Base-by-base conservation (phyloP, 2,113 vertebrate genomes). In the Corythoichthys haematopterus region DNA sequence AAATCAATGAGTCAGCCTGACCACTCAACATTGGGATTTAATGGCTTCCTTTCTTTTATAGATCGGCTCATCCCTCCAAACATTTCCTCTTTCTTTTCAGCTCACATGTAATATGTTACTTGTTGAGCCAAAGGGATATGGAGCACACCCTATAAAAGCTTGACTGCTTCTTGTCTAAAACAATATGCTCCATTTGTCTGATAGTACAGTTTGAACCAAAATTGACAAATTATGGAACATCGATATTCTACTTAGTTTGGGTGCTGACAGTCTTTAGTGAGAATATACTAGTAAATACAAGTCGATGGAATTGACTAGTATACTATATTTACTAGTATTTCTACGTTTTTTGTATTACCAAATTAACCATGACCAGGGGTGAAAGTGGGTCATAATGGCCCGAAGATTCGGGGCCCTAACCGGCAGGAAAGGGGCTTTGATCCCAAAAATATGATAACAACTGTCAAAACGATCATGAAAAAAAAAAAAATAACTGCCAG, bases 1-100 rank as follows among this genome's bases (percentile, higher is more conserved):
- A 74, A 85, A 81, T 83, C 78, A 79, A 81, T 77, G 69, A 73
- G 50, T 84, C 60, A 65, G 80, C 74, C 75, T 62, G 73, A 76
- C 70, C 68, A 71, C 56, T 74, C 71, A 69, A 73, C 70, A 64
- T 64, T 78, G 74, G 68, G 75, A 87, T 86, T 81, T 73, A 73
- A 84, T 72, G 53, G 62, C 55, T 74, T 79, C 70, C 38, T 80
- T 70, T 80, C 14, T 20, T 71, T 69, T 73, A 86, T 82, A 71
- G 82, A 87, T 86, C 62, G 52, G 51, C 62, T 53, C 64, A 62
- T 51, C 6, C 45, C 15, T 55, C 40, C 37, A 48, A 28, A 5
- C 61, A 20, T 43, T 60, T 9, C 11, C 36, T 38, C 37, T 58
- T 68, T 59, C 65, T 65, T 40, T 48, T 40, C 28, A 13, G 65